phyloP scores from a whole-genome alignment of 92 coral and sea anemone genomes.

The Parazoanthus swiftii region DNA sequence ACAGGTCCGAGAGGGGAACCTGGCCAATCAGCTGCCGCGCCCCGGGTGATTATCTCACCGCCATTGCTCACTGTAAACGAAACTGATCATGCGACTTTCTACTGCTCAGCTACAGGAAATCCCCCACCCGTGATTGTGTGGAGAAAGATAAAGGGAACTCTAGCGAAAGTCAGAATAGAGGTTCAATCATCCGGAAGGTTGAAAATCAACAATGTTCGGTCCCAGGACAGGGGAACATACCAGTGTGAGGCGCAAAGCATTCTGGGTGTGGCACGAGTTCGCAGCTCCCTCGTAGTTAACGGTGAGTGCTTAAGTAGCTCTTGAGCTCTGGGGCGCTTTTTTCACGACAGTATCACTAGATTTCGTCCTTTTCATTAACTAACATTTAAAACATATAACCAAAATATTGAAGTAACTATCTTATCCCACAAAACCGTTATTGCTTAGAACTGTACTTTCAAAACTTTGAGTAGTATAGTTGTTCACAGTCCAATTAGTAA shows the following conservation, averaged over 20 bases:
- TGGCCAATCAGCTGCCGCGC: constrained; percentile 35
- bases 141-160: constrained; percentile 34
- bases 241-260: constrained; percentile 20
- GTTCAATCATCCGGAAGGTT: constrained; percentile 30
- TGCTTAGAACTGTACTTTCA: too few species aligned
- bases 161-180: constrained; percentile 23
- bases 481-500: too few species aligned
- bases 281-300: neutral
- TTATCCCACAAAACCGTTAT: too few species aligned
- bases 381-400: too few species aligned
- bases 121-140: constrained; percentile 38
- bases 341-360: too few species aligned
- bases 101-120: constrained; percentile 41
- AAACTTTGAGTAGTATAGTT: too few species aligned
- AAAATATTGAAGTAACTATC: too few species aligned
- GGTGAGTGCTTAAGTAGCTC: neutral
- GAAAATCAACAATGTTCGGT: constrained; percentile 16
- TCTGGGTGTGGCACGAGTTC: neutral
- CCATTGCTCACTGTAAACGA: constrained; percentile 31
- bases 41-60: constrained; percentile 29
- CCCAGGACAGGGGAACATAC: constrained; percentile 40
- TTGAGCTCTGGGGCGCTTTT: too few species aligned
- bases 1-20: constrained; percentile 48
- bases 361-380: too few species aligned
- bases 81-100: constrained; percentile 24